These are phyloP conservation scores for Hypolimnas misippus DNA, from an alignment of 2,888 invertebrate species.

Conservation along the genomic window DNA sequence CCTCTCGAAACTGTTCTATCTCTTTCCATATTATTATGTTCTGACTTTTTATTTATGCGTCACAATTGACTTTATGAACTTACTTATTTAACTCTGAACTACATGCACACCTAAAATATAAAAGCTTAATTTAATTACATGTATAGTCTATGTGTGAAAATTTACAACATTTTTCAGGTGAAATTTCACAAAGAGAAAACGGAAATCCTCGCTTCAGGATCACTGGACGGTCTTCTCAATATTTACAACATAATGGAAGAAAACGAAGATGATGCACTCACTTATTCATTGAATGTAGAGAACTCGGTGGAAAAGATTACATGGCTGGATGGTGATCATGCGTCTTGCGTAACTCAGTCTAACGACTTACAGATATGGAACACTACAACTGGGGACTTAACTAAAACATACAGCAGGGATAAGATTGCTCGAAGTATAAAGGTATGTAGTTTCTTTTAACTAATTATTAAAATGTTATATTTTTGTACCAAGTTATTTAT, in stretches of 20 bases:
- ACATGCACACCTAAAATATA: no score
- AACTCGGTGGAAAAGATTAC: constrained; percentile 88
- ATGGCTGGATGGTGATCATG: constrained; percentile 77
- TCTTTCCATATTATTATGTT: no score
- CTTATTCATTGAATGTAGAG: constrained; percentile 90
- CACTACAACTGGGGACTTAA: constrained; percentile 84
- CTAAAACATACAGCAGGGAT: constrained; percentile 82
- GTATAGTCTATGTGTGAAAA: no score
- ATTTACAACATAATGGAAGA: constrained; percentile 89
- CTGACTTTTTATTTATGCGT: no score
- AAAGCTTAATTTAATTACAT: no score
- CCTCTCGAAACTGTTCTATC: no score
- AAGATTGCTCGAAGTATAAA: constrained; percentile 84
- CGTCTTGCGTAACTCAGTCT: constrained; percentile 89
- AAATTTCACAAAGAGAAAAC: constrained; percentile 88
- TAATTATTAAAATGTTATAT: no score
- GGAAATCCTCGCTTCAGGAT: constrained; percentile 89
- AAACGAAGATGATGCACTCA: constrained; percentile 91
- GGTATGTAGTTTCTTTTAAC: constrained; percentile 55
- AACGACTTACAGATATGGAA: constrained; percentile 88
- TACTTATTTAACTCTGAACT: no score
- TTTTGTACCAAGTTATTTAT: no score
- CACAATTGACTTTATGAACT: no score
- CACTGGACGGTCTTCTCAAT: constrained; percentile 93
- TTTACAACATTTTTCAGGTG: no score